phyloP scores from a whole-genome alignment of 1,140 invertebrate species.

The Diorhabda sublineata region DNA sequence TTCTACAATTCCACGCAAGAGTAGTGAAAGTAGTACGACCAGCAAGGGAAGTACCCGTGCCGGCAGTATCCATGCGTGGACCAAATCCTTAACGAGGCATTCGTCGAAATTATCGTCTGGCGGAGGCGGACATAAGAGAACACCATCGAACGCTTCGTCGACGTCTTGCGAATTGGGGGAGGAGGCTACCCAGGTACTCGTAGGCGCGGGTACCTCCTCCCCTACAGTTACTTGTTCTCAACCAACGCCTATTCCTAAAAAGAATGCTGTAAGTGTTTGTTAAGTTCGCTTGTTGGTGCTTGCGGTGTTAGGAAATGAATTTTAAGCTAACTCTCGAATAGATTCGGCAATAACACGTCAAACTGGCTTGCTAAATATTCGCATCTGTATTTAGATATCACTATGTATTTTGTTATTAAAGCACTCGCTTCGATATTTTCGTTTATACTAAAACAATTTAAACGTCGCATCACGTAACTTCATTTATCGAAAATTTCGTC shows the following conservation, averaged over 20 bases:
- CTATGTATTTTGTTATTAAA: too few relatives aligned
- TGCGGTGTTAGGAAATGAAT: background rate
- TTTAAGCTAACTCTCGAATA: too few relatives aligned
- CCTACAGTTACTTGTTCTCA: constrained; percentile 25
- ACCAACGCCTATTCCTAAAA: constrained; percentile 18
- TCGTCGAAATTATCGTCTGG: constrained; percentile 17
- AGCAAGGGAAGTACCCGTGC: constrained; percentile 27
- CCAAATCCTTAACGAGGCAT: constrained; percentile 32
- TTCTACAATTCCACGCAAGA: constrained; percentile 41
- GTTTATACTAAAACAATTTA: too few relatives aligned
- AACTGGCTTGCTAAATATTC: too few relatives aligned
- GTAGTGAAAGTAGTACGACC: constrained; percentile 34
- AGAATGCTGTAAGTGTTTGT: constrained; percentile 18
- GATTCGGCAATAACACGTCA: too few relatives aligned
- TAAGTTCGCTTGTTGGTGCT: background rate
- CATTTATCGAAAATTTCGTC: too few relatives aligned
- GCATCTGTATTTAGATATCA: too few relatives aligned
- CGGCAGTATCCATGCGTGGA: constrained; percentile 33
- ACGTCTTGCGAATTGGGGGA: constrained; percentile 44
- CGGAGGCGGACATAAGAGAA: constrained; percentile 31
- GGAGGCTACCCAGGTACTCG: constrained; percentile 38
- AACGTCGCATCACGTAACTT: too few relatives aligned
- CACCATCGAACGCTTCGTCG: constrained; percentile 31
- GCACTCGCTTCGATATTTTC: too few relatives aligned
- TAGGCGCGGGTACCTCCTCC: constrained; percentile 38